Percentiles rank a stretch among this genome's conserved stretches.
phyloP scores from a whole-genome alignment of 2,888 invertebrate species.

The Acanthacorydalis orientalis region DNA sequence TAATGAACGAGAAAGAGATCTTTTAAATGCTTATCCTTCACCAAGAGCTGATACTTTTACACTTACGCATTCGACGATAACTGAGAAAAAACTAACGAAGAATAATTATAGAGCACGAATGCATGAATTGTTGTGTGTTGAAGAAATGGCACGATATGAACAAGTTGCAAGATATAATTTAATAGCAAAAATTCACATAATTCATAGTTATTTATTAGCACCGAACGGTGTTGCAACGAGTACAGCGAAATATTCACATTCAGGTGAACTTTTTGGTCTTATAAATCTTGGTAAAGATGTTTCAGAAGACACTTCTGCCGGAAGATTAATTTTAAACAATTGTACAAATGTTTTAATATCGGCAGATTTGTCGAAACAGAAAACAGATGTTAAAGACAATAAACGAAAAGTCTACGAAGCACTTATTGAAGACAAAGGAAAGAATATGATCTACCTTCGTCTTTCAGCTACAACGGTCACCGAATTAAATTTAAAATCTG shows the following conservation, averaged over 20 bases:
- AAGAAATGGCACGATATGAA: constrained; percentile 58
- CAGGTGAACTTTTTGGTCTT: constrained; percentile 60
- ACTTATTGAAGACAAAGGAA: constrained; percentile 62
- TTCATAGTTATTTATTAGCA: constrained; percentile 49
- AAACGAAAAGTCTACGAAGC: constrained; percentile 50
- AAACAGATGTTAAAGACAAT: constrained; percentile 4
- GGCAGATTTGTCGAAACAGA: constrained; percentile 15
- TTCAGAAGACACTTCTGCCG: constrained; percentile 68
- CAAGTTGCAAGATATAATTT: constrained; percentile 54
- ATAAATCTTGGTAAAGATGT: constrained; percentile 54
- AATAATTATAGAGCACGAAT: constrained; percentile 56
- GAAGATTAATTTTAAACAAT: constrained; percentile 58
- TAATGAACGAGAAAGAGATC: constrained; percentile 33
- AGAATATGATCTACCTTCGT: constrained; percentile 58
- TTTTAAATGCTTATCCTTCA: constrained; percentile 44
- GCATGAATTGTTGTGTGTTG: constrained; percentile 58
- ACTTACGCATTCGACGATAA: constrained; percentile 48
- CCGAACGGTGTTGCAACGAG: constrained; percentile 49
- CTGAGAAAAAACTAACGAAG: constrained; percentile 40
- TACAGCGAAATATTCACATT: constrained; percentile 57
- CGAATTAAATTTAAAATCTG: constrained; percentile 40
- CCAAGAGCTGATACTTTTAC: constrained; percentile 47
- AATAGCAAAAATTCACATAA: constrained; percentile 40
- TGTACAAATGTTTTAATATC: constrained; percentile 52
- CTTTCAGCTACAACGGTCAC: constrained; percentile 48